Percentiles rank a stretch among this genome's conserved stretches.
Conservation (phyloP, 2,888 invertebrate species). For the Strigamia crassipes region DNA sequence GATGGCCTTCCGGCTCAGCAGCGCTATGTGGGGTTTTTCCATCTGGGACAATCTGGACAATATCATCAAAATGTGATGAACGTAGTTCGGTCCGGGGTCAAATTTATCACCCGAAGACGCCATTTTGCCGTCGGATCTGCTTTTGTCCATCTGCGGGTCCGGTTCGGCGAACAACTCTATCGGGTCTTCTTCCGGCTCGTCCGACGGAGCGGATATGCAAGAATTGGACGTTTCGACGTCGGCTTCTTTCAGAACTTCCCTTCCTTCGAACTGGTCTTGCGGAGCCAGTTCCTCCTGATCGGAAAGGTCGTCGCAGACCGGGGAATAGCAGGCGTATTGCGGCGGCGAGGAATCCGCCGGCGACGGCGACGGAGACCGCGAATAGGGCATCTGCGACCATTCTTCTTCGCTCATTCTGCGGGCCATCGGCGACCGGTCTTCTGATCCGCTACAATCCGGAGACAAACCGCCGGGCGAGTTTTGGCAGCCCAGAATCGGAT, state of each 20-base stretch:
- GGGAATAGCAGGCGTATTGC: not conserved
- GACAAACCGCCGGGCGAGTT: not conserved
- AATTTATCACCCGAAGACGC: not conserved
- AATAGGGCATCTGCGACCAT: not conserved
- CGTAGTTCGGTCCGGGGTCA: not conserved
- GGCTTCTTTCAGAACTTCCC: not conserved
- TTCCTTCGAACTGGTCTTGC: too few relatives aligned
- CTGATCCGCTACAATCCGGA: not conserved
- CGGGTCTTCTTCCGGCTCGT: not conserved
- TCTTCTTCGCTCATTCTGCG: not conserved
- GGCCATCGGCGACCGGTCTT: not conserved
- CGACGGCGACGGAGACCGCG: not conserved
- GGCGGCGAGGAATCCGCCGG: not conserved
- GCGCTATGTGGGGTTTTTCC: slow-evolving; percentile 53
- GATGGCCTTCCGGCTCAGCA: slow-evolving; percentile 50
- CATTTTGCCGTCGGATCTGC: not conserved
- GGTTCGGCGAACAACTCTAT: not conserved
- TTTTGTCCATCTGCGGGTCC: not conserved
- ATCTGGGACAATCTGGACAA: slow-evolving; percentile 55
- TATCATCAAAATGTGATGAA: slow-evolving; percentile 46
- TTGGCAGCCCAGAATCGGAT: not conserved
- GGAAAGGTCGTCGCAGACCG: slow-evolving; percentile 1
- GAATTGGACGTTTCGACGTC: not conserved
- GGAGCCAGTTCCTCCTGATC: not conserved
- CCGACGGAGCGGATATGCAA: not conserved